Percentiles rank a stretch among this genome's conserved stretches.
Evolutionary conservation across 2,113 vertebrate genomes (phyloP).

Genomic region (Agelaius tricolor): DNA sequence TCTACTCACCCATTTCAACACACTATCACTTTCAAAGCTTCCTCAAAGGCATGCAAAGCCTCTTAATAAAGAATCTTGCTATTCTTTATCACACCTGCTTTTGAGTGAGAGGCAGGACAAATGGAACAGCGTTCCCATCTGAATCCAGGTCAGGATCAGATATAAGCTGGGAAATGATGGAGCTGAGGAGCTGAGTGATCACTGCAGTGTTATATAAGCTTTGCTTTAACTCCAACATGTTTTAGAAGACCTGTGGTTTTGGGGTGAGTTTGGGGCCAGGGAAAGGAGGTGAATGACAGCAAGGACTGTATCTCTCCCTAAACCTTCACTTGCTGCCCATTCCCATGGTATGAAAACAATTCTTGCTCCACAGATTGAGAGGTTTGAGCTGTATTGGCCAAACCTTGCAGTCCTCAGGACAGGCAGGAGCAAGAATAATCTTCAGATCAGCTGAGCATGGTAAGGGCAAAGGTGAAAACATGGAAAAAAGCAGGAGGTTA

Average conservation of each 20-base stretch:
- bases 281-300: neutral
- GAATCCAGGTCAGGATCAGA: constrained; percentile 47
- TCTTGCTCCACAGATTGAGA: neutral
- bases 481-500: neutral
- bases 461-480: neutral
- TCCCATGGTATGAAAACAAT: neutral
- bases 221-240: neutral
- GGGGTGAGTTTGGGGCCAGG: neutral
- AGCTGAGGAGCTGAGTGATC: neutral
- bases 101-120: constrained; percentile 13
- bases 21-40: neutral
- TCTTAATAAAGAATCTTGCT: constrained; percentile 43
- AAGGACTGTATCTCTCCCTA: neutral
- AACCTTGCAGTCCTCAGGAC: neutral
- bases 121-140: neutral
- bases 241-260: neutral
- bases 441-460: neutral
- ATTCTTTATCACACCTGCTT: constrained; percentile 43
- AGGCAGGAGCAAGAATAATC: neutral
- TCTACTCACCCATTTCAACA: neutral
- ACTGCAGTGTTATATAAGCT: neutral
- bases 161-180: neutral
- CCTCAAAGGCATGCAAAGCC: constrained; percentile 8
- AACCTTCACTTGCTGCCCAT: neutral
- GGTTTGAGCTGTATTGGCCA: neutral